Base-by-base conservation (phyloP, 2,888 invertebrate genomes). In the Lepidocyrtoides sp. region DNA sequence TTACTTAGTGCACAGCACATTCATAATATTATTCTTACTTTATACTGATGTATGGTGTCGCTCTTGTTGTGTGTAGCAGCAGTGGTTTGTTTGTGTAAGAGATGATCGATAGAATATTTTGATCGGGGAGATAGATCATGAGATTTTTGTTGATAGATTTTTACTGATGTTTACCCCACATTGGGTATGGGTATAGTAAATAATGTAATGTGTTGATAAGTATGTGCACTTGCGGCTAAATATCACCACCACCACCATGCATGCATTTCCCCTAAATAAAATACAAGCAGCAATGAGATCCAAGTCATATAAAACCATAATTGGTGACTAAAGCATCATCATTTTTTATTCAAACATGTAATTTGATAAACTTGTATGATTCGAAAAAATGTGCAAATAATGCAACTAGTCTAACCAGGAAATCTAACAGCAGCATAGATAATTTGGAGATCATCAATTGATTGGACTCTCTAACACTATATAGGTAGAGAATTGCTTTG, bases 21-120 rank as follows among this genome's bases (percentile, higher is more conserved):
- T n/a, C n/a, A n/a, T n/a, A n/a, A n/a, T n/a, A n/a, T n/a, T n/a
- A 41, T 41, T 41, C 41, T 41, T 66, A 23, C 66, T 26, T 23
- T 66, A 5, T 44, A 44, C 12, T 32, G 7, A 29, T 17, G 5
- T 36, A 44, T 7, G 14, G 36, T 63, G 4, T 48, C 23, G 3
- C n/a, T 32, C 41, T 63, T 20, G 72, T 72, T 54, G 72, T 29
- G 44, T n/a, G 32, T 29, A 36, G 20, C 3, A 48, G 41, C 26
- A 36, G 48, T 12, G 63, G 87, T 88, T 88, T 88, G 88, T 88
- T 88, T 88, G 88, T 36, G 77, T 51, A 26, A 79, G 86, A 63
- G 88, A 88, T 91, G 91, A 91, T 91, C 91, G 91, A 91, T 91
- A 85, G 91, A 86, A 85, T 91, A 91, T 91, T 91, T 91, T 91